Percentiles rank a stretch among this genome's conserved stretches.
phyloP scores from a whole-genome alignment of 2,113 vertebrate genomes.

The Gavialis gangeticus region DNA sequence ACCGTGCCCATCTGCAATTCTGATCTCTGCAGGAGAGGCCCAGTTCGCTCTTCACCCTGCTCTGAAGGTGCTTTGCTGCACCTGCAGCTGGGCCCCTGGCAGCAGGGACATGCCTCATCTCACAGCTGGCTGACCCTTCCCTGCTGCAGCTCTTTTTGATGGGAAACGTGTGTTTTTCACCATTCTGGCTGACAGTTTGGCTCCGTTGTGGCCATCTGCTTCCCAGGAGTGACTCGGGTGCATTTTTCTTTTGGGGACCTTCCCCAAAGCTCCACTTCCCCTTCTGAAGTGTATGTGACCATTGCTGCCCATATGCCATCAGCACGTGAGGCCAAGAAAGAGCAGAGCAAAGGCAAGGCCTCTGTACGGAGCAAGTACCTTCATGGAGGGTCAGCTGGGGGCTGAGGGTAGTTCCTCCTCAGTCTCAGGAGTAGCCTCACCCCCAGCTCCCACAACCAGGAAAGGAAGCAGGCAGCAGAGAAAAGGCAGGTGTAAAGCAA shows the following conservation, averaged over 20 bases:
- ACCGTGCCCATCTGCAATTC: neutral
- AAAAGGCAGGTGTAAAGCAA: neutral
- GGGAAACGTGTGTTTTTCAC: no score
- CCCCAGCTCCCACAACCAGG: no score
- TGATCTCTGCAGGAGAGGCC: accelerated
- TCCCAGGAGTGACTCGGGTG: neutral
- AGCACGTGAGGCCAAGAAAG: no score
- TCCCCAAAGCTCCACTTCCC: neutral
- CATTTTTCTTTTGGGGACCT: neutral
- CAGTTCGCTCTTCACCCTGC: neutral
- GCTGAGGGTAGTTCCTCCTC: no score
- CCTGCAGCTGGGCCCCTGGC: no score
- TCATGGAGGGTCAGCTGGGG: no score
- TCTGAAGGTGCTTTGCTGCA: neutral
- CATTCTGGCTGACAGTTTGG: no score
- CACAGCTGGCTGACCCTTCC: neutral
- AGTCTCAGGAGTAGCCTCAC: neutral
- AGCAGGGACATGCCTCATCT: no score
- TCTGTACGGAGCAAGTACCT: no score
- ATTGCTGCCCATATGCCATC: neutral
- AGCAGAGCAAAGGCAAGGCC: no score
- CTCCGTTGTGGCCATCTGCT: neutral
- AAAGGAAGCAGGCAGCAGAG: neutral
- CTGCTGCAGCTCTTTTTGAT: neutral
- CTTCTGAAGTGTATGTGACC: neutral